Conservation (phyloP, 2,888 invertebrate genomes). For the Eupithecia pulchellata region DNA sequence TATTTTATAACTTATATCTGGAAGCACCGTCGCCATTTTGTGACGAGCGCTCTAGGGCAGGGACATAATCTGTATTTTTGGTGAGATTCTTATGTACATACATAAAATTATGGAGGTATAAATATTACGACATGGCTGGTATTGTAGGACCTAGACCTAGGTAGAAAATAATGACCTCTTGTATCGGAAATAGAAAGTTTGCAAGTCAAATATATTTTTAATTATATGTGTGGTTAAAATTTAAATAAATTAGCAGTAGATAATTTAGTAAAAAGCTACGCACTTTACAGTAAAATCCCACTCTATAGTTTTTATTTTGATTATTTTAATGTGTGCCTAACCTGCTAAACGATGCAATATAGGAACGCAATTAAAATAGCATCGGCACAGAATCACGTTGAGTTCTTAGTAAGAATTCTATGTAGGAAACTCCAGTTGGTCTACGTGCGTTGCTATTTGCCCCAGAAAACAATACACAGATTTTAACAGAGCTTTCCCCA, state of each 20-base stretch:
- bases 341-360: too few species aligned
- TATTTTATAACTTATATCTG: conserved; percentile 38
- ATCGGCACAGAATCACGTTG: too few species aligned
- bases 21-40: conserved; percentile 53
- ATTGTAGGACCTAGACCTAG: not conserved
- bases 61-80: not conserved
- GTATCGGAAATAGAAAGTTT: not conserved
- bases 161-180: not conserved
- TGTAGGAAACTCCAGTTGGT: too few species aligned
- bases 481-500: conserved; percentile 23
- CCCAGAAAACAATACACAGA: not conserved
- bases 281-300: too few species aligned
- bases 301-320: too few species aligned
- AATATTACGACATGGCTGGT: not conserved
- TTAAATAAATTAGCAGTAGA: too few species aligned
- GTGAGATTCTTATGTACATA: not conserved
- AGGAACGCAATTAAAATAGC: too few species aligned
- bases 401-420: too few species aligned
- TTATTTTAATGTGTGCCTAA: too few species aligned
- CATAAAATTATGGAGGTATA: not conserved
- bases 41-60: conserved; percentile 53
- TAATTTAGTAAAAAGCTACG: too few species aligned
- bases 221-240: too few species aligned
- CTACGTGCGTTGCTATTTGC: not conserved
- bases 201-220: not conserved